phyloP scores from a whole-genome alignment of 2,113 vertebrate species.

The Tetraodon nigroviridis region DNA sequence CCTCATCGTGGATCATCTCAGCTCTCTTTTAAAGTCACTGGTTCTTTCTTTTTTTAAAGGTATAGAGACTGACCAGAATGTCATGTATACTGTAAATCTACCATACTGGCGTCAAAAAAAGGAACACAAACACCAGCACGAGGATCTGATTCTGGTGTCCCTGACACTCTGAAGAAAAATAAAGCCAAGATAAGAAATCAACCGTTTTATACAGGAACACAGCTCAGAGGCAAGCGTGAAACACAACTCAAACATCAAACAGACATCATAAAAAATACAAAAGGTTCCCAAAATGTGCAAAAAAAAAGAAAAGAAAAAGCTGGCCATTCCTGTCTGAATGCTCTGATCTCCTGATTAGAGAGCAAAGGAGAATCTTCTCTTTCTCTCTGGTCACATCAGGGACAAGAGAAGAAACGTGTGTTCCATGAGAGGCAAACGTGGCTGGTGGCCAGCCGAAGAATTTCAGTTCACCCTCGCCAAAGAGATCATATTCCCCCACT shows the following conservation, averaged over 20 bases:
- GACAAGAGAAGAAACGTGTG: conserved; percentile 32
- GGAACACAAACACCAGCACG: neutral
- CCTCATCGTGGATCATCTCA: too few species aligned
- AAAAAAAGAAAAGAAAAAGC: too few species aligned
- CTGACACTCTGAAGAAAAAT: neutral
- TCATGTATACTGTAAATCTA: neutral
- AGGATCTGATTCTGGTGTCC: conserved; percentile 6
- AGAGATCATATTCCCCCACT: conserved; percentile 27
- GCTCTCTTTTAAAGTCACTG: too few species aligned
- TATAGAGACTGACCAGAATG: neutral
- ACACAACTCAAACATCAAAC: too few species aligned
- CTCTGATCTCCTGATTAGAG: too few species aligned
- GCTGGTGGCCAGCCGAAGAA: conserved; percentile 39
- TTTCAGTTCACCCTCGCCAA: conserved; percentile 32
- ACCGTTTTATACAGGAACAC: too few species aligned
- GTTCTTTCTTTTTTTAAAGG: neutral
- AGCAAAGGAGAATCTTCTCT: conserved; percentile 6
- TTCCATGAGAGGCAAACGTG: conserved; percentile 25
- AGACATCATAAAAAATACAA: too few species aligned
- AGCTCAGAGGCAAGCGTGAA: too few species aligned
- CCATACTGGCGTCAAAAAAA: neutral
- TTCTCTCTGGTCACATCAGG: conserved; percentile 25
- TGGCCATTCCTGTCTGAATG: neutral
- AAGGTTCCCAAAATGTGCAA: neutral
- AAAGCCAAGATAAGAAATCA: too few species aligned